phyloP scores from a whole-genome alignment of 2,113 vertebrate genomes.

The Morone saxatilis region DNA sequence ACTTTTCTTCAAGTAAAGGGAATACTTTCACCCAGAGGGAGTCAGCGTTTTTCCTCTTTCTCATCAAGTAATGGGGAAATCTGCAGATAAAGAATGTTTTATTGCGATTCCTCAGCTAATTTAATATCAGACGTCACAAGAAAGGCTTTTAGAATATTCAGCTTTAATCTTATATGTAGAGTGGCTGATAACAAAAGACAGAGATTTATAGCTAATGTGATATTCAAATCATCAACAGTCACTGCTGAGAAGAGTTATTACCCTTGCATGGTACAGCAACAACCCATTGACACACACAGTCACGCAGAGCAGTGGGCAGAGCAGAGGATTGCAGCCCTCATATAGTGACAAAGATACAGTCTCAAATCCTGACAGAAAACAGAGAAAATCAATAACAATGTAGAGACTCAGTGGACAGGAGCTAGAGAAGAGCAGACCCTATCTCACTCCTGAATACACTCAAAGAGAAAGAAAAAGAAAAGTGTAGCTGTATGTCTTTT shows the following conservation, averaged over 20 bases:
- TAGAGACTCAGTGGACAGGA: not conserved
- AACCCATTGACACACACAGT: not conserved
- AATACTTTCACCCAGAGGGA: not conserved
- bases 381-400: constrained; percentile 6
- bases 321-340: not conserved
- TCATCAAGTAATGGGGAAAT: constrained; percentile 31
- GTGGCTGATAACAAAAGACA: not conserved
- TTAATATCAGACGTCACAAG: constrained; percentile 21
- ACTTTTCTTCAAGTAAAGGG: not conserved
- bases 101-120: constrained; percentile 25
- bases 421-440: not conserved
- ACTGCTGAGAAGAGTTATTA: not conserved
- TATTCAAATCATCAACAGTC: not conserved
- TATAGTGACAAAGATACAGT: not conserved
- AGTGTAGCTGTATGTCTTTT: not conserved
- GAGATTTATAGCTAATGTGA: not conserved
- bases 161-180: not conserved
- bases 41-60: constrained; percentile 23
- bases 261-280: not conserved
- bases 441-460: not conserved
- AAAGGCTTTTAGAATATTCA: constrained; percentile 27
- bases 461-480: not conserved
- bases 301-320: not conserved
- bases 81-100: constrained; percentile 27
- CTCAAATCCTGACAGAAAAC: not conserved